phyloP scores from a whole-genome alignment of 2,888 invertebrate genomes.

The Orthonychiurus folsomi region DNA sequence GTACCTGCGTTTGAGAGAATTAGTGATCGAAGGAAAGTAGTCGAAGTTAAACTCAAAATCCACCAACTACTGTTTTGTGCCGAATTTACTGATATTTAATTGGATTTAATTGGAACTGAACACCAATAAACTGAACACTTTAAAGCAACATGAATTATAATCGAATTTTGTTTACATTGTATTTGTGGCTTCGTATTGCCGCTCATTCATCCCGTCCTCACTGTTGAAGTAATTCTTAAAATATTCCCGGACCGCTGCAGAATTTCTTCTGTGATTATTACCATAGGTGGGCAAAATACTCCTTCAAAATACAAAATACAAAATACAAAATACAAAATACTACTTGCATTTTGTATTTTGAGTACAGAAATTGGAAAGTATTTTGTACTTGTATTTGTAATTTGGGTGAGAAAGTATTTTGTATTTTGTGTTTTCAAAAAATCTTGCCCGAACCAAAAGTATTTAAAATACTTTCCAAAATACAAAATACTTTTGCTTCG shows the following conservation, averaged over 20 bases:
- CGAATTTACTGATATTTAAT: not conserved
- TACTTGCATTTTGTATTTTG: too few species aligned
- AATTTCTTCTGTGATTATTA: too few species aligned
- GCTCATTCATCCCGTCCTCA: not conserved
- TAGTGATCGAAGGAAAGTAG: not conserved
- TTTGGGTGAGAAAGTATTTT: too few species aligned
- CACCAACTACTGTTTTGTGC: not conserved
- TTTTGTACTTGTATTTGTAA: too few species aligned
- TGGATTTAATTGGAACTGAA: not conserved
- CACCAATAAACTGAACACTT: not conserved
- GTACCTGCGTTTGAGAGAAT: not conserved
- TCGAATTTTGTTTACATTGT: not conserved
- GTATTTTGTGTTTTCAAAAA: too few species aligned
- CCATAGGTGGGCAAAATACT: too few species aligned
- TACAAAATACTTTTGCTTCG: too few species aligned
- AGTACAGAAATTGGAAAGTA: too few species aligned
- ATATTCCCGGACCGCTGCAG: not conserved
- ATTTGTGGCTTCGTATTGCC: not conserved
- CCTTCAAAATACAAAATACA: too few species aligned
- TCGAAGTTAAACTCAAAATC: not conserved
- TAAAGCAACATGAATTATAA: not conserved
- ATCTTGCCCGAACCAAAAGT: too few species aligned
- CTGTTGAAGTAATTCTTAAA: not conserved
- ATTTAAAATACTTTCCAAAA: too few species aligned
- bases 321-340: too few species aligned